Base-by-base conservation (phyloP, 2,888 invertebrate species). In the Lepetodrilus schrolli region DNA sequence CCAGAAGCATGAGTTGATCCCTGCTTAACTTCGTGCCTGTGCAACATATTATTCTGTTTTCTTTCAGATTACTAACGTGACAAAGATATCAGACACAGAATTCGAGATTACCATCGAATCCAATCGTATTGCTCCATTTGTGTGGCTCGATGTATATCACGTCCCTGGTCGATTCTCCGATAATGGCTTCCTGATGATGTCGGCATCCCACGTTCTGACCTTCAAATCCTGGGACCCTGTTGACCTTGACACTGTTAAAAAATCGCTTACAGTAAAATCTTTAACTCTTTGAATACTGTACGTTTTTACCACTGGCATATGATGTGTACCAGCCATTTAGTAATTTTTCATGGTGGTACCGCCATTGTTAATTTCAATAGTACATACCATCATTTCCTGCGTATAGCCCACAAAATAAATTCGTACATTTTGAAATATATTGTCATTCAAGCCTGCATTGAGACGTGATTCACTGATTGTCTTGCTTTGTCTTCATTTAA, bases 161-260 rank as follows among this genome's bases (percentile, higher is more conserved):
- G 76, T 87, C 30, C 48, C 88, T 85, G 96, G 96, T 0, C 91
- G 90, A 74, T 96, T 96, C 89, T 93, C 94, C 0, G 94, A 95
- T 81, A 96, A 96, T 90, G 96, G 96, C 0, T 94, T 96, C 78
- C 77, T 90, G 4, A 85, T 84, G 92, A 84, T 91, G 2, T 78
- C 84, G 20, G 77, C 84, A 0, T 70, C 69, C 4, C 78, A 58
- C 65, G 70, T 66, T 4, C 69, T 89, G 13, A 79, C 72, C 37
- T 88, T 86, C 72, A 80, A 76, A 51, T 78, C 86, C 0, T 83
- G 84, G 83, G 76, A 83, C 51, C 36, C 74, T 5, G 76, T 82
- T 0, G 76, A 75, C 37, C 68, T 73, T 4, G 43, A 58, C 10
- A 72, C 65, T 1, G 51, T 87, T 13, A 70, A 68, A n/a, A 37